Evolutionary conservation across 1,140 invertebrate genomes (phyloP).

Genomic region (Scaptodrosophila lebanonensis): DNA sequence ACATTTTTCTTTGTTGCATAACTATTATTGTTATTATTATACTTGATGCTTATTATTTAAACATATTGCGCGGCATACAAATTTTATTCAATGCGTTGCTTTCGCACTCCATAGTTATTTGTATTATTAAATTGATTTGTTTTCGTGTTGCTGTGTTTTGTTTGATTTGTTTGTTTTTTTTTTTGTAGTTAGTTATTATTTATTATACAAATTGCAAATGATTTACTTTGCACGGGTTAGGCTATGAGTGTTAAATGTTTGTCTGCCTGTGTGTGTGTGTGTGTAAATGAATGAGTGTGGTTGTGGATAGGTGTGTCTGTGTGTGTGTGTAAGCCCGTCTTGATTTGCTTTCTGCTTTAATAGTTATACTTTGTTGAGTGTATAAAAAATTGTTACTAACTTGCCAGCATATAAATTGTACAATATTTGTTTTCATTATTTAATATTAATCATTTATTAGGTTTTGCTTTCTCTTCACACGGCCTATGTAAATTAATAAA

Average conservation of each 20-base stretch:
- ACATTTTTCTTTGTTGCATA: conserved; percentile 7
- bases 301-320: too few relatives aligned
- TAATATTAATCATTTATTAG: too few relatives aligned
- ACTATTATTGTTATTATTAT: conserved; percentile 10
- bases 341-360: too few relatives aligned
- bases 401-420: conserved; percentile 43
- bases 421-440: too few relatives aligned
- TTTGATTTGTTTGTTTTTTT: too few relatives aligned
- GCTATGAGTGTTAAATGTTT: conserved; percentile 21
- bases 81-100: neutral
- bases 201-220: conserved; percentile 50
- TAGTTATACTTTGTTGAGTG: too few relatives aligned
- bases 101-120: too few relatives aligned
- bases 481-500: conserved; percentile 6
- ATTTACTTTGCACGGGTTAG: conserved; percentile 20
- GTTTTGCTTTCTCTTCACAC: too few relatives aligned
- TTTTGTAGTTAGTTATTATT: conserved; percentile 11
- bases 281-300: conserved; percentile 3
- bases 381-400: conserved; percentile 58
- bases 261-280: conserved; percentile 5
- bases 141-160: too few relatives aligned
- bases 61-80: neutral
- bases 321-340: too few relatives aligned
- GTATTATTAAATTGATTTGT: too few relatives aligned
- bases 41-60: conserved; percentile 12